These are phyloP conservation scores for Toxonevra muliebris DNA, from an alignment of 2,888 invertebrate species.

Conservation along the genomic window DNA sequence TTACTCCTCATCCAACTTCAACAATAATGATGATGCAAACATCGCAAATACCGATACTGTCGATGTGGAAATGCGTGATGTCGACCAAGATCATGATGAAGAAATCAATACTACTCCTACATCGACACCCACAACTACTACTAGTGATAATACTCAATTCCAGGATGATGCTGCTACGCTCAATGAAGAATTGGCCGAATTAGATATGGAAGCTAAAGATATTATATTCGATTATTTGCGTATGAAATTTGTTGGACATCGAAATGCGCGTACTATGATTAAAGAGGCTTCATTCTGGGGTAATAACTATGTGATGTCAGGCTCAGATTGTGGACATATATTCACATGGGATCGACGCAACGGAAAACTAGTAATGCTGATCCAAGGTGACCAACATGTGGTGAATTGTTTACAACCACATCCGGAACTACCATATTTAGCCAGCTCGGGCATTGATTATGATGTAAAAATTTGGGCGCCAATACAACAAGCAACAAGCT, in stretches of 20 bases:
- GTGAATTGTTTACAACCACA: constrained; percentile 89
- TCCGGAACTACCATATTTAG: constrained; percentile 77
- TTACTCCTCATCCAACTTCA: too few species aligned
- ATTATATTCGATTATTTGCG: constrained; percentile 66
- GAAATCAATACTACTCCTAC: background rate
- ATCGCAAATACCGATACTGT: background rate
- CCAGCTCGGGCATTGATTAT: constrained; percentile 89
- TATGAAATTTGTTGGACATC: constrained; percentile 79
- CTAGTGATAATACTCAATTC: constrained; percentile 38
- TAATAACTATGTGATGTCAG: constrained; percentile 80
- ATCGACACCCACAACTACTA: background rate
- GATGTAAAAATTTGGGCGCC: constrained; percentile 88
- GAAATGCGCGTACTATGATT: constrained; percentile 83
- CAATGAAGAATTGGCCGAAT: constrained; percentile 50
- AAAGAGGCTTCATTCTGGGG: constrained; percentile 90
- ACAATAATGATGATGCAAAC: background rate
- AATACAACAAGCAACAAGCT: constrained; percentile 69
- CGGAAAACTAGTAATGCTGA: constrained; percentile 75
- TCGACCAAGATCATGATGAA: constrained; percentile 20
- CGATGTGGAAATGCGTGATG: background rate
- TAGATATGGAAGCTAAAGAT: constrained; percentile 49
- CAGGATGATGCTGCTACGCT: constrained; percentile 45
- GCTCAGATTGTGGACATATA: constrained; percentile 90
- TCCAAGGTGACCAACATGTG: constrained; percentile 83
- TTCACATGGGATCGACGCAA: constrained; percentile 82